Conservation (phyloP, 2,113 vertebrate genomes). For the Eupsittula cactorum region DNA sequence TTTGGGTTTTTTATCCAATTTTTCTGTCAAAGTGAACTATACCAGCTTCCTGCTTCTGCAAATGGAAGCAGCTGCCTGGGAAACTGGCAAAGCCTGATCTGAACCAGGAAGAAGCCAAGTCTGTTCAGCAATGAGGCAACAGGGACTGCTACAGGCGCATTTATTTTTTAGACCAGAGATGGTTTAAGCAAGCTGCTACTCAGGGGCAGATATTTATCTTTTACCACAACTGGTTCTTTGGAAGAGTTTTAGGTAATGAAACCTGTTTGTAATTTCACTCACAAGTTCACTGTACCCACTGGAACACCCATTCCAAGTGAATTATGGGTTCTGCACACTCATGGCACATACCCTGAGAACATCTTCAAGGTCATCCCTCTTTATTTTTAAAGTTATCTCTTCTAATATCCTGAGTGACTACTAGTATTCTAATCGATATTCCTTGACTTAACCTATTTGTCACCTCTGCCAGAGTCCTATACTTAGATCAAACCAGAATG, state of each 20-base stretch:
- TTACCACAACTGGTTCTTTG: background rate
- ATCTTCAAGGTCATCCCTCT: background rate
- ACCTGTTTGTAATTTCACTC: background rate
- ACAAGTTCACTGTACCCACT: background rate
- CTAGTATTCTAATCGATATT: background rate
- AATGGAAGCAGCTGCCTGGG: background rate
- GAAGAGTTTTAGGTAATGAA: background rate
- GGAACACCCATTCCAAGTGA: background rate
- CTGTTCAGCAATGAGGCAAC: background rate
- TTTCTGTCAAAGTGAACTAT: background rate
- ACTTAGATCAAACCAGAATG: background rate
- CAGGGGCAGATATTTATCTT: background rate
- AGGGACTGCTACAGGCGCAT: background rate
- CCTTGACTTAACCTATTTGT: background rate
- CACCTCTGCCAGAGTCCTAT: background rate
- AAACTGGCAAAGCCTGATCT: background rate
- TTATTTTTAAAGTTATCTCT: background rate
- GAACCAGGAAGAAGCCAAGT: background rate
- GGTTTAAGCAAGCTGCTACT: background rate
- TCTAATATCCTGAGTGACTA: background rate
- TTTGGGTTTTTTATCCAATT: background rate
- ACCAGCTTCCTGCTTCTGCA: background rate
- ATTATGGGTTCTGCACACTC: background rate
- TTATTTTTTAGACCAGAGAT: background rate
- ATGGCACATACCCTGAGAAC: background rate